Percentiles rank a stretch among this genome's conserved stretches.
Evolutionary conservation across 2,888 invertebrate species (phyloP).

Genomic region (Syritta pipiens): DNA sequence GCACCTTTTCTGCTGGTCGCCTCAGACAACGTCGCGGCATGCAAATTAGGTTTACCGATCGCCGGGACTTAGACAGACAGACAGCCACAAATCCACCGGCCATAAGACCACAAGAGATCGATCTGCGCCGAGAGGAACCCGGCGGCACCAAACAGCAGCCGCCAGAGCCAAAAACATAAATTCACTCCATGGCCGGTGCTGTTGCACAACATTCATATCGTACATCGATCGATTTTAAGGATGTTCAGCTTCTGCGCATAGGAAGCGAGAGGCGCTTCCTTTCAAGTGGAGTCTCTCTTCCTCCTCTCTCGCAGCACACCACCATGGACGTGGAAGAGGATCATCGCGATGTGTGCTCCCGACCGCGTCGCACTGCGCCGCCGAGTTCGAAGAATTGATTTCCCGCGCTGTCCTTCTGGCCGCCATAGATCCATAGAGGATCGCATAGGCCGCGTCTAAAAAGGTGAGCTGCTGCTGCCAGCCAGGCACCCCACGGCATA

Average conservation of each 20-base stretch:
- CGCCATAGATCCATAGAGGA: slow-evolving; percentile 49
- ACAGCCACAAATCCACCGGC: slow-evolving; percentile 32
- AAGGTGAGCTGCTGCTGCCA: not conserved
- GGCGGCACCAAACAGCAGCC: slow-evolving; percentile 55
- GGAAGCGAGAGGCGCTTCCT: slow-evolving; percentile 61
- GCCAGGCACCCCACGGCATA: slow-evolving; percentile 20
- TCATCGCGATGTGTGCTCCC: slow-evolving; percentile 30
- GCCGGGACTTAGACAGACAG: slow-evolving; percentile 53
- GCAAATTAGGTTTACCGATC: slow-evolving; percentile 61
- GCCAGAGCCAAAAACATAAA: slow-evolving; percentile 61
- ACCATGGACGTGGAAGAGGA: slow-evolving; percentile 26
- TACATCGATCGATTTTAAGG: slow-evolving; percentile 69
- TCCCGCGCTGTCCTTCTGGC: slow-evolving; percentile 19
- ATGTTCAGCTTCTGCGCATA: slow-evolving; percentile 68
- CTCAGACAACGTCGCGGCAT: slow-evolving; percentile 48
- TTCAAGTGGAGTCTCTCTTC: slow-evolving; percentile 62
- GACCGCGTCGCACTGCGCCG: not conserved
- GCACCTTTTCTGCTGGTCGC: slow-evolving; percentile 12
- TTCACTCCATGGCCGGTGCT: slow-evolving; percentile 55
- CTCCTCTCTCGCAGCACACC: slow-evolving; percentile 14
- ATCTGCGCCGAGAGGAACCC: slow-evolving; percentile 31
- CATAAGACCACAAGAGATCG: slow-evolving; percentile 36
- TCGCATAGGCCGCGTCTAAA: slow-evolving; percentile 18
- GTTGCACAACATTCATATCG: slow-evolving; percentile 68
- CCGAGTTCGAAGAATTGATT: slow-evolving; percentile 54